Evolutionary conservation across 2,888 invertebrate species (phyloP), one percentile per base, ranked within the genome.

Genomic region (Pterostichus madidus): DNA sequence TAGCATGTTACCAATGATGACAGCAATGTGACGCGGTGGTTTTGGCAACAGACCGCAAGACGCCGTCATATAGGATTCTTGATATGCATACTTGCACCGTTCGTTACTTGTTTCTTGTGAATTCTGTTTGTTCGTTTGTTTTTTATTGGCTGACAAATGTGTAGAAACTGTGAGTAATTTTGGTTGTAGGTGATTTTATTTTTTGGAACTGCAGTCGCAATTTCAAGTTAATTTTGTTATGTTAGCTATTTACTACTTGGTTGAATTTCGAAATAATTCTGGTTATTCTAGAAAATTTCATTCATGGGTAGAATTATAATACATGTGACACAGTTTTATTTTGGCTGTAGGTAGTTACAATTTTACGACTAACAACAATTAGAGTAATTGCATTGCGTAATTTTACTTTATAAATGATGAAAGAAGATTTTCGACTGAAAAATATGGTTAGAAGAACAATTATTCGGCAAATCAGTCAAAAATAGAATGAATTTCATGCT

Each of bases 71-170:
- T 32, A 35, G 64, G n/a, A 64, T 64, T 64, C 35, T 32, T 13
- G 64, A 64, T 64, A 64, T 64, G 64, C 64, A 64, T 64, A 64
- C 64, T 64, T 64, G 64, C 64, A 64, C 13, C 39, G 64, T 64
- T 64, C 7, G 39, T 64, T 15, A 13, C 31, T 64, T 24, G 61
- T 32, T 64, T 64, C 64, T 39, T 7, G 64, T 35, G 64, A 64
- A 64, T 64, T 64, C 24, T 59, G 59, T 64, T 35, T 64, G 24
- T n/a, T 64, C 39, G 7, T 59, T 24, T 24, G 10, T 59, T 64
- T 61, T 64, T n/a, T 35, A 35, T 64, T 64, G 64, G 39, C 35
- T 52, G 52, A 52, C 32, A 64, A 64, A 10, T 31, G 15, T 31
- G 8, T 53, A 59, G 31, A 39, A 64, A 32, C 13, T 64, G 35